Evolutionary conservation across 2,888 invertebrate species (phyloP), one percentile per base, ranked within the genome.

Genomic region (Caenorhabditis plicata): DNA sequence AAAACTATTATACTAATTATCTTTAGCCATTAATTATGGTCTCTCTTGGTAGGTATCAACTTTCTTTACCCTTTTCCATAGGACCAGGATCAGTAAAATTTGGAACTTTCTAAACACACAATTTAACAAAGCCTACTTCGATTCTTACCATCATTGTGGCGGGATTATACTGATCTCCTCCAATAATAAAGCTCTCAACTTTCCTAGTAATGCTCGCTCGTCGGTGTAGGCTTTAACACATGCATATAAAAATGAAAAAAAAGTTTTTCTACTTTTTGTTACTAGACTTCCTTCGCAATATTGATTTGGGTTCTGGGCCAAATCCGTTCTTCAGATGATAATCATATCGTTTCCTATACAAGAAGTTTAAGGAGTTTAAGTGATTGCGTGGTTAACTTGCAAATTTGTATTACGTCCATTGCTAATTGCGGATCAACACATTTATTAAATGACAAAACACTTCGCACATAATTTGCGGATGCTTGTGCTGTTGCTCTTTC

Each of bases 161-260:
- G 13, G 43, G 43, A 43, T 43, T 43, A n/a, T 43, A 43, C n/a
- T 43, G 43, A n/a, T 43, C 43, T 15, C 33, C 11, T 9, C 43
- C 43, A 43, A 43, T 43, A 22, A 39, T 25, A 4, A 23, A 39
- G 5, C n/a, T 5, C 15, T 11, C 25, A 25, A 39, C 22, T 23
- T 39, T 39, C 20, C 20, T 39, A 5, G 9, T 9, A 8, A 39
- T 11, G 11, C 19, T n/a, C 11, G 20, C 39, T 5, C 20, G 7
- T 17, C 8, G 7, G 17, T 5, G 5, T 19, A 22, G 19, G 5
- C n/a, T n/a, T n/a, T n/a, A n/a, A n/a, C n/a, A n/a, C n/a, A n/a
- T n/a, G n/a, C n/a, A n/a, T n/a, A n/a, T n/a, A n/a, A n/a, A n/a
- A n/a, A n/a, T n/a, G n/a, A n/a, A n/a, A n/a, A n/a, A n/a, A n/a